Base-by-base conservation (phyloP, 2,113 vertebrate genomes). In the Meles meles region DNA sequence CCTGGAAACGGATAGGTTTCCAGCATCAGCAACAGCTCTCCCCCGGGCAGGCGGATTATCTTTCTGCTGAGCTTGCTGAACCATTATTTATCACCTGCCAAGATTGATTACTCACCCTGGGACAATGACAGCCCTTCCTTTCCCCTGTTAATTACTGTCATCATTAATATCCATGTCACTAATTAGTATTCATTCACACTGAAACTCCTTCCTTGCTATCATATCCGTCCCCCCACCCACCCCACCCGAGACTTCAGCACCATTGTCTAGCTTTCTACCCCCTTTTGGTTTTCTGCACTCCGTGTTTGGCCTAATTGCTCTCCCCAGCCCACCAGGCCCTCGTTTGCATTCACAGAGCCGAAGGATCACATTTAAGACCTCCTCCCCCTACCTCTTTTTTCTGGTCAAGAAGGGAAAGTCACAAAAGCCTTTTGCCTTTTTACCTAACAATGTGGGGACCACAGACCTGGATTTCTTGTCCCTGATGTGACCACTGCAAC, bases 51-150 rank as follows among this genome's bases (percentile, higher is more conserved):
- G 97, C 39, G 98, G 98, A 99, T 99, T 98, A 99, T 98, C 98
- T 98, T 99, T 99, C 98, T 98, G 98, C 98, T 98, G 99, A 99
- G 98, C 97, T 98, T 98, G 98, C 98, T 98, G 98, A 98, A 98
- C 98, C 98, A 98, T 99, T 98, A 99, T 99, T 99, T 99, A 99
- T 99, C 98, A 99, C 98, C 98, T 99, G 98, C 98, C 99, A 99
- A 99, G 98, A 98, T 97, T 98, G 98, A 99, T 99, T 98, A 98
- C 97, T 98, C 98, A 98, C 98, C 98, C 98, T 82, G 29, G 98
- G 98, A 99, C 98, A 99, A 98, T 98, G 98, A 99, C 98, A 98
- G 98, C 97, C 97, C 98, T 98, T 98, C 98, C 98, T 98, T 98
- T 98, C 98, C 98, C 98, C 97, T 98, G 98, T 98, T 99, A 99